Evolutionary conservation across 1,140 invertebrate genomes (phyloP), one percentile per base, ranked within the genome.

Genomic region (Tetramorium parvispinum): DNA sequence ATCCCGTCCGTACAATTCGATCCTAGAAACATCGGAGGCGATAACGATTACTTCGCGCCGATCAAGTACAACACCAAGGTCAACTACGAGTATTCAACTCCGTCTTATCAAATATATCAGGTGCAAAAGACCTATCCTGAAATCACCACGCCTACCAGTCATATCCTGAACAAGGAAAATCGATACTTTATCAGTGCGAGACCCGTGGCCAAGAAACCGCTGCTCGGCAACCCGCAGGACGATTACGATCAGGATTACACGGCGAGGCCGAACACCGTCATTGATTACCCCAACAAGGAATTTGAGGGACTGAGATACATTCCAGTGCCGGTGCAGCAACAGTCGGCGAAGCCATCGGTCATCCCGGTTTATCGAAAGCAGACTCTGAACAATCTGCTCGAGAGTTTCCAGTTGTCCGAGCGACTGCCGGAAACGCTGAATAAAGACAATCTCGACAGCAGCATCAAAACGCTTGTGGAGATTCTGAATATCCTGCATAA

Each of bases 381-480:
- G 11, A 81, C 73, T 49, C 81, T 94, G 11, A 89, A 93, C 43
- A 92, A 94, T 46, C 94, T 95, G 73, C 78, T 94, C 8, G 94
- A 95, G 49, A 97, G 97, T 59, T 94, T 98, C 5, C 97, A 97
- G 89, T 94, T 97, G 5, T 97, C 96, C 83, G 97, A 98, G 93
- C 96, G 96, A 49, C 94, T 98, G 66, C 97, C 97, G 1, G 96
- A 97, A 86, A 97, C 96, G 13, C 95, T 98, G 3, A 97, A 96
- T 37, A 96, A 96, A 51, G 97, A 97, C 79, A 98, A 98, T 90
- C 96, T 98, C 40, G 97, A 97, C 82, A 96, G 97, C 57, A 98
- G 97, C 59, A 97, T 98, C 46, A 96, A 96, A 91, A 98, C 97
- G 0, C 93, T 98, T 21, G 96, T 97, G 11, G 96, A 97, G 90